Evolutionary conservation across 2,888 invertebrate species (phyloP), one percentile per base, ranked within the genome.

Genomic region (Aphelenchoides bicaudatus): DNA sequence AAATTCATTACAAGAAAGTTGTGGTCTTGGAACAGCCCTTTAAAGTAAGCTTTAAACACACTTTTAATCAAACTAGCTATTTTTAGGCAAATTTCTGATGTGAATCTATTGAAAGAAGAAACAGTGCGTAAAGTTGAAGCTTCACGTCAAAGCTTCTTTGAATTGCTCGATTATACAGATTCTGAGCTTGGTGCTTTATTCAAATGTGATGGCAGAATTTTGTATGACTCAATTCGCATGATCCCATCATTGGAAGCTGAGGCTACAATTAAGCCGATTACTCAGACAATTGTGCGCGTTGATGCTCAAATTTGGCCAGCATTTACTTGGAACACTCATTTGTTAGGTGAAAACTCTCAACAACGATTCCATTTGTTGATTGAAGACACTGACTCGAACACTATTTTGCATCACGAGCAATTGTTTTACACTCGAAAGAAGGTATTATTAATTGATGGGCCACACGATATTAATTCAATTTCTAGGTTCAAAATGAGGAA

Each of bases 331-430:
- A 65, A 71, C 52, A 77, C 75, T 58, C 65, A 78, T 70, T 85
- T 91, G 47, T 92, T 94, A 78, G 90, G 92, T 0, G 88, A 87
- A 80, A 86, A 86, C 0, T 68, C 71, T 5, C 47, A 61, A 2
- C 91, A 94, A 80, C 86, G 89, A 0, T 99, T 92, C 81, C 96
- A 92, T 89, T 86, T 98, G 60, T 94, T 96, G 91, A 88, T 99
- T 29, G 94, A 96, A 80, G 94, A 98, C 82, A 89, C 93, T 0
- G 89, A 90, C 38, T 88, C 86, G 51, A 91, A 94, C 79, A 87
- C 87, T 68, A 93, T 98, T 80, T 92, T 96, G 80, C 96, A 99
- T 80, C 88, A 89, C 55, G 98, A 99, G 80, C 88, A 89, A 75
- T 89, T 94, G 80, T 85, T 88, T 21, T 82, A 92, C 29, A 87